Evolutionary conservation across 2,888 invertebrate species (phyloP).

Genomic region (Heliconius erato): DNA sequence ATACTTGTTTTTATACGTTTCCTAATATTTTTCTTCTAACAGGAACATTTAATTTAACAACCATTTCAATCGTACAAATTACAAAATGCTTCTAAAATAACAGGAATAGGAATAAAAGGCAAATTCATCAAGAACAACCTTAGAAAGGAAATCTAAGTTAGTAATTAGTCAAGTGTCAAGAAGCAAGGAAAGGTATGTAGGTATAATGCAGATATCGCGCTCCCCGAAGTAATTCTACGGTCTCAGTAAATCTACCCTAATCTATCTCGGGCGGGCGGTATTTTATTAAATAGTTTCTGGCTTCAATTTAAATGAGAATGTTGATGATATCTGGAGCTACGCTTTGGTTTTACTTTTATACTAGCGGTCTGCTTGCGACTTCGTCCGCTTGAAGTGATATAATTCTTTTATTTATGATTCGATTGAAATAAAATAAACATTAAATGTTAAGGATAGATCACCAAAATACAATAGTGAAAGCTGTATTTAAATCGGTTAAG

Average conservation of each 20-base stretch:
- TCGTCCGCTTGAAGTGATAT: no score
- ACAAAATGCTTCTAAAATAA: not conserved
- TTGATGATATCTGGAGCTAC: not conserved
- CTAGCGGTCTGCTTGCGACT: no score
- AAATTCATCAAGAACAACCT: not conserved
- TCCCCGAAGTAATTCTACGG: not conserved
- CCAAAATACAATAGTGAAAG: no score
- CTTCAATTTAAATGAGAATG: conserved; percentile 16
- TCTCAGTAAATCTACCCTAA: conserved; percentile 4
- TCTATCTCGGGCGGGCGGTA: conserved; percentile 9
- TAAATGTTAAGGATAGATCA: no score
- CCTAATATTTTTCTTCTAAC: no score
- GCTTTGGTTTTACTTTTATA: not conserved
- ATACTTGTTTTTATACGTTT: no score
- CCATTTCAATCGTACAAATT: not conserved
- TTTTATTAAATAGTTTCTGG: conserved; percentile 30
- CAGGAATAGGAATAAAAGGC: not conserved
- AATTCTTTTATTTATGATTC: no score
- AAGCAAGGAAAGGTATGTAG: not conserved
- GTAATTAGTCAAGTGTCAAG: conserved; percentile 19
- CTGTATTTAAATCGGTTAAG: no score
- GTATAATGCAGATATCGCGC: conserved; percentile 7
- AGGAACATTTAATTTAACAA: no score
- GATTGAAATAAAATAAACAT: no score
- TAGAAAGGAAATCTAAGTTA: not conserved